Base-by-base conservation (phyloP, 1,140 invertebrate species). In the Aphaenogaster floridana region DNA sequence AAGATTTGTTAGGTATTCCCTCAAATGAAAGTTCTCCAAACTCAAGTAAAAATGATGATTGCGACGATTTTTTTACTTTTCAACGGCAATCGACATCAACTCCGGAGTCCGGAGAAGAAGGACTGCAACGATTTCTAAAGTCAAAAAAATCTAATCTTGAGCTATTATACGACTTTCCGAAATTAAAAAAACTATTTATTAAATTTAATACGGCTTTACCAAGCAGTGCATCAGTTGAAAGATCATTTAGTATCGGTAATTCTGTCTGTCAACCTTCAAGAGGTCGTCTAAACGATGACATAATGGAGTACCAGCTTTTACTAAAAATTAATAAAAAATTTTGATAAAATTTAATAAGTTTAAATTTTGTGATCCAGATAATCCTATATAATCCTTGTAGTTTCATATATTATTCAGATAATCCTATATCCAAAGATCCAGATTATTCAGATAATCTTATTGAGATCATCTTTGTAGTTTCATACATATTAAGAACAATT, bases 251-350 rank as follows among this genome's bases (percentile, higher is more conserved):
- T 3, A 13, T 77, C 1, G 39, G 21, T 13, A 42, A 28, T 9
- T n/a, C 17, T 11, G 39, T 77, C 4, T 77, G 2, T 34, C 57
- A 4, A n/a, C 21, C 54, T 9, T n/a, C 28, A 48, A 50, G 54
- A 17, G 39, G 21, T 9, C 74, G 2, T 13, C 1, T 77, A 1
- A 0, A 34, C n/a, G 54, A 78, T 39, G 7, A 61, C 3, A 34
- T 21, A 5, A 45, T 61, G 5, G 54, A 63, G 0, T 4, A 42
- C 1, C 57, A 61, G 61, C 7, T 78, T n/a, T 2, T 78, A 4
- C 6, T 78, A 78, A 78, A 78, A 78, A 48, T 78, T 1, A 63
- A 78, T 61, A 7, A 78, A 61, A 2, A 34, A 6, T 77, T 45
- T 61, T 0, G 11, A 54, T 34, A 69, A 52, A 72, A 21, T 21